phyloP scores from a whole-genome alignment of 2,888 invertebrate species.

The Leptothorax acervorum region DNA sequence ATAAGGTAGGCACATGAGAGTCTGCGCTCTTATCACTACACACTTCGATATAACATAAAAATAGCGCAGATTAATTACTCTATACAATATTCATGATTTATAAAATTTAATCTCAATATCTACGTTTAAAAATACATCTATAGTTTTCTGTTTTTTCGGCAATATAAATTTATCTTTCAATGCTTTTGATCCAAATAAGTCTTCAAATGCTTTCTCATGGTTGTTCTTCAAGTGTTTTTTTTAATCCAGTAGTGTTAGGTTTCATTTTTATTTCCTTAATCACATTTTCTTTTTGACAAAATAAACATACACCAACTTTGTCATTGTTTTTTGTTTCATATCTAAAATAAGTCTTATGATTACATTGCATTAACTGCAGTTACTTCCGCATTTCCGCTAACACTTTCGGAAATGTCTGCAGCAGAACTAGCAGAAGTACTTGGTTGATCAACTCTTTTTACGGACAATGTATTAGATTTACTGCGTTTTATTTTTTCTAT shows the following conservation, averaged over 20 bases:
- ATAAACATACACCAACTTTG: neutral
- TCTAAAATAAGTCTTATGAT: neutral
- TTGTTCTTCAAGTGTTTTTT: neutral
- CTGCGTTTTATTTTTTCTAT: no score
- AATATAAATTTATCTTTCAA: neutral
- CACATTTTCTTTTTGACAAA: neutral
- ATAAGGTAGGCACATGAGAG: no score
- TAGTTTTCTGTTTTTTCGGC: neutral
- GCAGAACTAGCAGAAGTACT: no score
- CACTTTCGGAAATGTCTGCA: no score
- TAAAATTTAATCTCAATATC: neutral
- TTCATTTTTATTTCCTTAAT: neutral
- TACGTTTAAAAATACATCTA: neutral
- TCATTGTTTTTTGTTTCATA: conserved; percentile 6
- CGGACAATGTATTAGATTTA: no score
- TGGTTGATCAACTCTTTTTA: no score
- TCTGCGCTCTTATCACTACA: no score
- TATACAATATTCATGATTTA: neutral
- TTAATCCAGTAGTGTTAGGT: neutral
- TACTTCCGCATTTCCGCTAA: no score
- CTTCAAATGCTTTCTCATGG: neutral
- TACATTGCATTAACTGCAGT: neutral
- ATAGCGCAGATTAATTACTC: neutral
- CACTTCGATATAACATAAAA: neutral
- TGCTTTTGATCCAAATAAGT: neutral